These are phyloP conservation scores for Zaprionus vittiger DNA, from an alignment of 1,140 invertebrate species.

Conservation along the genomic window DNA sequence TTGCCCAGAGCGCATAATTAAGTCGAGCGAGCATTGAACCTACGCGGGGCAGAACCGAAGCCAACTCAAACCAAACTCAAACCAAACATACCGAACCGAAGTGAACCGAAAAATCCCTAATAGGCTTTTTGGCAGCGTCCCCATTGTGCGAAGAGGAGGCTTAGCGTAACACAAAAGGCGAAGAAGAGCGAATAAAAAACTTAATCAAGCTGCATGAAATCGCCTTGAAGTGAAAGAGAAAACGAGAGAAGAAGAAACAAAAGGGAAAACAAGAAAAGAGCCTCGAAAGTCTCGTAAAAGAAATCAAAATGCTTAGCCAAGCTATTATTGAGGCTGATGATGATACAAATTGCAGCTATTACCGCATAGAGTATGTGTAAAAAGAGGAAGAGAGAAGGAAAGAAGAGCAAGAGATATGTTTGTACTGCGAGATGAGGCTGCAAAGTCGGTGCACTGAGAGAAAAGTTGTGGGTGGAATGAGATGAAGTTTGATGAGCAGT, in stretches of 20 bases:
- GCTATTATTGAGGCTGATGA: slow-evolving; percentile 70
- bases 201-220: slow-evolving; percentile 77
- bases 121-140: slow-evolving; percentile 34
- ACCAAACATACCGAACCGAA: slow-evolving; percentile 7
- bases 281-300: slow-evolving; percentile 25
- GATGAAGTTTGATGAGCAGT: background rate
- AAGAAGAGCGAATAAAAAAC: slow-evolving; percentile 36
- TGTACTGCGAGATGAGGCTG: background rate
- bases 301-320: slow-evolving; percentile 74
- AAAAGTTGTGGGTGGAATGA: background rate
- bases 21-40: slow-evolving; percentile 62
- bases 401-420: slow-evolving; percentile 2
- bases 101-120: slow-evolving; percentile 38
- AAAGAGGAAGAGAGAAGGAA: slow-evolving; percentile 1
- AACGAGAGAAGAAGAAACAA: slow-evolving; percentile 26
- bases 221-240: slow-evolving; percentile 66
- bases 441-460: background rate
- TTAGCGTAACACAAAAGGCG: slow-evolving; percentile 23
- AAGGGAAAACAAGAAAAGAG: slow-evolving; percentile 28
- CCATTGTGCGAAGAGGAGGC: slow-evolving; percentile 40
- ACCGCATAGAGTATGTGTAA: slow-evolving; percentile 27
- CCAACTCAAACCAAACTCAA: background rate
- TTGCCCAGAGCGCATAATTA: slow-evolving; percentile 81
- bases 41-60: background rate
- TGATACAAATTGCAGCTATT: slow-evolving; percentile 78